Conservation (phyloP, 2,113 vertebrate genomes). For the Peromyscus californicus region DNA sequence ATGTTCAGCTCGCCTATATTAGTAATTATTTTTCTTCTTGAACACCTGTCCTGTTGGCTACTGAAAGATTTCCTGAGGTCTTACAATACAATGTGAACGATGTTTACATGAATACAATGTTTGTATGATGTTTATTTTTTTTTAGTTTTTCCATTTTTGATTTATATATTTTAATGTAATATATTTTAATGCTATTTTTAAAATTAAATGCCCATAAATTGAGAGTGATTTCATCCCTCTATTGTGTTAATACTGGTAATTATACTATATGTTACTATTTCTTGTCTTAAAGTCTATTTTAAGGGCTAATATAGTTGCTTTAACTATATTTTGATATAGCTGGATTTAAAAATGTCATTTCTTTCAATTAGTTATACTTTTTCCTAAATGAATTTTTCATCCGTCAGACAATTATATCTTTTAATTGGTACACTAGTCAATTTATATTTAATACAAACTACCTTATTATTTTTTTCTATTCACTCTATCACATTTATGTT, state of each 20-base stretch:
- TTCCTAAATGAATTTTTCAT: conserved; percentile 31
- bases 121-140: neutral
- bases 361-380: conserved; percentile 22
- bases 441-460: conserved; percentile 42
- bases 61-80: conserved; percentile 1
- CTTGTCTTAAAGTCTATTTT: conserved; percentile 59
- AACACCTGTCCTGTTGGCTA: neutral
- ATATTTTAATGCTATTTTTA: conserved; percentile 57
- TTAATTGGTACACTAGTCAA: conserved; percentile 49
- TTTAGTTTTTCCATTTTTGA: conserved; percentile 47
- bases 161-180: conserved; percentile 55
- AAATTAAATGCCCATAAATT: conserved; percentile 36
- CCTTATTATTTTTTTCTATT: conserved; percentile 39
- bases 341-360: neutral
- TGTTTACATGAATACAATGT: no score
- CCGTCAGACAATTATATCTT: conserved; percentile 39
- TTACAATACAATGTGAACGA: neutral
- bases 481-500: conserved; percentile 6
- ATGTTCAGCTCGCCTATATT: neutral
- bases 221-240: conserved; percentile 32
- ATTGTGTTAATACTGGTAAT: conserved; percentile 6
- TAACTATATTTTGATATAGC: conserved; percentile 26
- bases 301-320: conserved; percentile 3
- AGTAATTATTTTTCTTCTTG: conserved; percentile 10
- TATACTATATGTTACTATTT: conserved; percentile 29